These are phyloP conservation scores for Sapajus apella DNA, from an alignment of 2,113 vertebrate species.

Conservation along the genomic window DNA sequence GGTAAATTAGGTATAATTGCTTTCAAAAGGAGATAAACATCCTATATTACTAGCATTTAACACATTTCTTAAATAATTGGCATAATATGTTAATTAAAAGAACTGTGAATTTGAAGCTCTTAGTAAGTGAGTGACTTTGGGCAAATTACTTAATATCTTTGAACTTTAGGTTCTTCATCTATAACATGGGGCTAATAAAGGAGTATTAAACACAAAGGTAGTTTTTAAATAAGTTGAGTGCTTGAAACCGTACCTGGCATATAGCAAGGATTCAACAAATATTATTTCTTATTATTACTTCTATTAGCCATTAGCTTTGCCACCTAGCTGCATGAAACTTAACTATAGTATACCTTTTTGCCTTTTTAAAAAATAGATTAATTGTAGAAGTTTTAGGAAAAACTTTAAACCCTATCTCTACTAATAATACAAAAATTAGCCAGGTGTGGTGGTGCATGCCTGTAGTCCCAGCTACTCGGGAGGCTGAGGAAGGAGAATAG, in stretches of 20 bases:
- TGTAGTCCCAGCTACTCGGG: too few species aligned
- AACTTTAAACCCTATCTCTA: background rate
- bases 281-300: background rate
- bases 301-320: background rate
- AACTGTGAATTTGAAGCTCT: background rate
- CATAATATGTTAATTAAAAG: conserved; percentile 23
- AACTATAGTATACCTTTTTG: background rate
- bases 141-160: conserved; percentile 18
- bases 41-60: background rate
- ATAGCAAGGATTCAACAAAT: background rate
- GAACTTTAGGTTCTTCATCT: background rate
- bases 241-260: background rate
- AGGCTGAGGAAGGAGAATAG: too few species aligned
- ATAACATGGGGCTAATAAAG: background rate
- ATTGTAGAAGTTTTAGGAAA: conserved; percentile 27
- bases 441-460: too few species aligned
- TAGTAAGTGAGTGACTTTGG: background rate
- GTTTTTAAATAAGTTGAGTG: background rate
- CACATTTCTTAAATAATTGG: conserved; percentile 6
- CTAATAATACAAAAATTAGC: too few species aligned
- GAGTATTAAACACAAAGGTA: background rate
- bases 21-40: conserved; percentile 35
- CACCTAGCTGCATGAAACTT: background rate
- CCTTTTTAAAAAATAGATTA: background rate
- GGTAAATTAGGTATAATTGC: background rate